These are phyloP conservation scores for Scomber japonicus DNA, from an alignment of 2,113 vertebrate genomes.

Conservation along the genomic window DNA sequence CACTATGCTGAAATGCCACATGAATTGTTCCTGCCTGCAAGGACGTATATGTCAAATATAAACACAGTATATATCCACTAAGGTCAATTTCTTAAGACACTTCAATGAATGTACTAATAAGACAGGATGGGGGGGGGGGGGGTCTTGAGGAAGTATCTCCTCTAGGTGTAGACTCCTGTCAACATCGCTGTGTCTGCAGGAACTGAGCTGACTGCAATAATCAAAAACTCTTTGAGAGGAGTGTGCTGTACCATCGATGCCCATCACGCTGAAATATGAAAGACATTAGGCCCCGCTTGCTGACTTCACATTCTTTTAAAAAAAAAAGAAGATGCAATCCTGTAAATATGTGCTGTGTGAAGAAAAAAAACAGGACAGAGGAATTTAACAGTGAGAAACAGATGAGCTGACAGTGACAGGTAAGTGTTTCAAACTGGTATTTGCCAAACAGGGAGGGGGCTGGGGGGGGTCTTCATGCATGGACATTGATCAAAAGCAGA, in stretches of 20 bases:
- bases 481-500: slow-evolving; percentile 45
- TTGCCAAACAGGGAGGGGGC: not conserved
- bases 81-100: not conserved
- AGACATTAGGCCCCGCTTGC: slow-evolving; percentile 77
- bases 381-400: slow-evolving; percentile 34
- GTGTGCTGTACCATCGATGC: slow-evolving; percentile 64
- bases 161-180: not conserved
- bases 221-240: slow-evolving; percentile 63
- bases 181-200: slow-evolving; percentile 30
- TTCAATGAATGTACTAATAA: not conserved
- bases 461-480: not conserved
- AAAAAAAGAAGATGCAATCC: slow-evolving; percentile 51
- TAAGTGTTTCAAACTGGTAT: not conserved
- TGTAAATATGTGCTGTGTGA: slow-evolving; percentile 61
- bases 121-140: not conserved
- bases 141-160: slow-evolving; percentile 2
- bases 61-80: not conserved
- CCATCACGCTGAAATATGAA: slow-evolving; percentile 84
- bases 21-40: not conserved
- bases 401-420: slow-evolving; percentile 58
- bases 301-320: slow-evolving; percentile 73
- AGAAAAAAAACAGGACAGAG: slow-evolving; percentile 14
- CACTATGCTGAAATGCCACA: not conserved
- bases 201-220: slow-evolving; percentile 36
- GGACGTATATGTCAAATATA: not conserved